phyloP scores from a whole-genome alignment of 2,113 vertebrate species.

The Ceyx margarethae region DNA sequence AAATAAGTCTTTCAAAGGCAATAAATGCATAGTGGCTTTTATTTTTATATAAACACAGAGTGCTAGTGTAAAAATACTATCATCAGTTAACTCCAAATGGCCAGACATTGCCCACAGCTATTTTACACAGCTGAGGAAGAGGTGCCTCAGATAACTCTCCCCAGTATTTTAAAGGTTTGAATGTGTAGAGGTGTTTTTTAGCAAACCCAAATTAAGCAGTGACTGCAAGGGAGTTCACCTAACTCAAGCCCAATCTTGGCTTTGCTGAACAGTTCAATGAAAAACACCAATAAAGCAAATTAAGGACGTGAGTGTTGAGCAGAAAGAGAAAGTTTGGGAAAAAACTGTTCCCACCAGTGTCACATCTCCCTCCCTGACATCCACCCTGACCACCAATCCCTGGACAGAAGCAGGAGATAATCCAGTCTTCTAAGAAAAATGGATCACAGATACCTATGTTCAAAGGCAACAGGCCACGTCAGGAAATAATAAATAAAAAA shows the following conservation, averaged over 20 bases:
- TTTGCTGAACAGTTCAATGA: background rate
- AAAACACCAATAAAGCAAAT: background rate
- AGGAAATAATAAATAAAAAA: constrained; percentile 8
- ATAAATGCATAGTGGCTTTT: background rate
- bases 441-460: background rate
- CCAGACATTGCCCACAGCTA: background rate
- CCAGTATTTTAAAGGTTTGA: background rate
- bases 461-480: background rate
- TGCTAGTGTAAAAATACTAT: background rate
- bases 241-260: background rate
- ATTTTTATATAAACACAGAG: background rate
- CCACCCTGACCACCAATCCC: background rate
- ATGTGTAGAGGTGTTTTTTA: background rate
- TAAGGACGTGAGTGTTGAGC: background rate
- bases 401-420: background rate
- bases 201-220: background rate
- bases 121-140: background rate
- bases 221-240: background rate
- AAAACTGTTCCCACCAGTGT: background rate
- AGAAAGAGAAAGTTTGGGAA: background rate
- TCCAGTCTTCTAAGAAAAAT: background rate
- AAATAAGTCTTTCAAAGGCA: background rate
- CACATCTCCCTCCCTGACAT: background rate
- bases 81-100: background rate
- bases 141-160: background rate